Conservation (phyloP, 2,888 invertebrate species). For the Athalia circularis region DNA sequence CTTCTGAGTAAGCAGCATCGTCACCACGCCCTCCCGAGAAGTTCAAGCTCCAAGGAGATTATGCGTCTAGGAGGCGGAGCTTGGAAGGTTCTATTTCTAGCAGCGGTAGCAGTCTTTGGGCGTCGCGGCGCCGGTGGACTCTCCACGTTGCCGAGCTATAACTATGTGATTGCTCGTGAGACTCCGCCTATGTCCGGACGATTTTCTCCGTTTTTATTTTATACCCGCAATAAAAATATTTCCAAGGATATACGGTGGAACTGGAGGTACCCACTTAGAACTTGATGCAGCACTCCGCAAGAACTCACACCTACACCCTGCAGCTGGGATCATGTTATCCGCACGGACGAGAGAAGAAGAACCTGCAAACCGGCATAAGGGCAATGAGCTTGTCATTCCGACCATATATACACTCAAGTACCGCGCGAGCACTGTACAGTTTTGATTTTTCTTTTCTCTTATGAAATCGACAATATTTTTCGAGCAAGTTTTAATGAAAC, state of each 20-base stretch:
- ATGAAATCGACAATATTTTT: not conserved
- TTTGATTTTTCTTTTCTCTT: not conserved
- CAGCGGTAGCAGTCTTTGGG: constrained; percentile 16
- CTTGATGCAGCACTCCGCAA: not conserved
- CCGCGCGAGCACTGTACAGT: too few relatives aligned
- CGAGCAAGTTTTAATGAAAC: too few relatives aligned
- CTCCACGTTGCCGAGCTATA: constrained; percentile 14
- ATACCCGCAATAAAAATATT: not conserved
- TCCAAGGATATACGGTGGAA: not conserved
- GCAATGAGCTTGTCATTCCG: too few relatives aligned
- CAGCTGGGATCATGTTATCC: too few relatives aligned
- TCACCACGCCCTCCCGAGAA: constrained; percentile 36
- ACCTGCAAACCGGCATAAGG: too few relatives aligned
- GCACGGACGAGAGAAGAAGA: too few relatives aligned
- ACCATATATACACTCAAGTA: too few relatives aligned
- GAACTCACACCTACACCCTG: too few relatives aligned
- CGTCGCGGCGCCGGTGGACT: constrained; percentile 24
- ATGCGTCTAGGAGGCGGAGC: constrained; percentile 42
- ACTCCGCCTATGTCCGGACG: constrained; percentile 33
- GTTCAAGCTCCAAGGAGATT: constrained; percentile 24
- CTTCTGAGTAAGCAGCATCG: not conserved
- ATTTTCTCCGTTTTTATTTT: not conserved
- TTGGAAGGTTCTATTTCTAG: constrained; percentile 36
- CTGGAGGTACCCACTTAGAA: too few relatives aligned
- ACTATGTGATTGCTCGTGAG: constrained; percentile 27